Evolutionary conservation across 2,888 invertebrate species (phyloP), one percentile per base, ranked within the genome.

Genomic region (Oxycera nigricornis): DNA sequence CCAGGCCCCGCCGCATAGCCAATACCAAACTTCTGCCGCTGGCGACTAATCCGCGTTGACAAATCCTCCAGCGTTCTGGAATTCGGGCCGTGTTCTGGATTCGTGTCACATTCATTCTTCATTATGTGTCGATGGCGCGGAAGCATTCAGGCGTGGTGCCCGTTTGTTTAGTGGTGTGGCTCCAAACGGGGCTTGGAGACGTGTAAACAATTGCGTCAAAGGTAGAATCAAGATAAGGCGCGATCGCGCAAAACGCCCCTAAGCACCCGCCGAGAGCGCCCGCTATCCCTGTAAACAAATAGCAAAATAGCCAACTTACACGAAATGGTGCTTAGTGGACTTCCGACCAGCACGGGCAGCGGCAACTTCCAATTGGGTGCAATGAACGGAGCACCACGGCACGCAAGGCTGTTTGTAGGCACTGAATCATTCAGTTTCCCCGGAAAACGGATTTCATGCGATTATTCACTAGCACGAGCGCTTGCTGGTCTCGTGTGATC

Each of bases 311-410:
- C 28, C 2, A 26, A 65, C 65, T 28, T 62, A 62, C 62, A 24
- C 41, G 39, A 14, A 57, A 3, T 14, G 57, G 24, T 9, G 52
- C 4, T 17, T 55, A 55, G 24, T 55, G 17, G 52, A 55, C 65
- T 65, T 41, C 62, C 31, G 9, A 17, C 35, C 39, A 41, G 20
- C 2, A 6, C 30, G 65, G 59, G 30, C 50, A 11, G 17, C 3
- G 52, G 61, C 61, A 31, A 26, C 31, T 59, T 55, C 24, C 52
- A 30, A 59, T 28, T 61, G 31, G 61, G 61, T 61, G 61, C 61
- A 61, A 61, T 61, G 61, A 61, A 61, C 61, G 61, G 61, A 61
- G 61, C 61, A 28, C 61, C 17, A 11, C 46, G 14, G 17, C n/a
- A 17, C 46, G 14, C 14, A 61, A 65, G 65, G 65, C 65, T 59